Evolutionary conservation across 2,888 invertebrate species (phyloP), one percentile per base, ranked within the genome.

Genomic region (Rhorus exstirpatorius): DNA sequence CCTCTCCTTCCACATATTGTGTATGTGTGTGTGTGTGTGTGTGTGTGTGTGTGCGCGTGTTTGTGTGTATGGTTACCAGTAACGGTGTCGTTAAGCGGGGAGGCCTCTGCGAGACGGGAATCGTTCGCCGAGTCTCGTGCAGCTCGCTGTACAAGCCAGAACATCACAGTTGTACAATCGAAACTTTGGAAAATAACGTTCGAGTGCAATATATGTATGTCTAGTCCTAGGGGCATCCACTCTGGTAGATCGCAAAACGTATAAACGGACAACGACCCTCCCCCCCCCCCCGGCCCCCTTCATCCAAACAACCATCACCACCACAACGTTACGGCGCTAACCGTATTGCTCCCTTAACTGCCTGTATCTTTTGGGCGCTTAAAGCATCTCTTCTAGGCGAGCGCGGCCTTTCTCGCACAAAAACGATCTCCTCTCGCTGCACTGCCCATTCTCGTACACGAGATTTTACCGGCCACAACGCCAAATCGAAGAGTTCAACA

Each of bases 121-220:
- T 82, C 79, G 76, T 78, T 82, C 75, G 70, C 76, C 65, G 63
- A 65, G 71, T 60, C 17, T 84, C n/a, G 63, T 10, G 31, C 65
- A 80, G 71, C 71, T 72, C 35, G 38, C 51, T 51, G 72, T 61
- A 41, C 75, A 51, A 49, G 38, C 46, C 60, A 35, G 38, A 38
- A 53, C 49, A 71, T 83, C 78, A 75, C 86, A 75, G 80, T 75
- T 81, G 86, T 84, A 89, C 89, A 89, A 91, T 90, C 88, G 90
- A 87, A 90, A 90, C 89, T 91, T 90, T 83, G 87, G 88, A 87
- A 90, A 87, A 87, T 83, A 84, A 68, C 72, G 82, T 8, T 49
- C 38, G 46, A 68, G 61, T 31, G 19, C 21, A 60, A 61, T 46
- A 7, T 8, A 44, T 38, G 17, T 38, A 38, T 68, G 44, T 46